Evolutionary conservation across 2,113 vertebrate species (phyloP), one percentile per base, ranked within the genome.

Genomic region (Pelecanus crispus): DNA sequence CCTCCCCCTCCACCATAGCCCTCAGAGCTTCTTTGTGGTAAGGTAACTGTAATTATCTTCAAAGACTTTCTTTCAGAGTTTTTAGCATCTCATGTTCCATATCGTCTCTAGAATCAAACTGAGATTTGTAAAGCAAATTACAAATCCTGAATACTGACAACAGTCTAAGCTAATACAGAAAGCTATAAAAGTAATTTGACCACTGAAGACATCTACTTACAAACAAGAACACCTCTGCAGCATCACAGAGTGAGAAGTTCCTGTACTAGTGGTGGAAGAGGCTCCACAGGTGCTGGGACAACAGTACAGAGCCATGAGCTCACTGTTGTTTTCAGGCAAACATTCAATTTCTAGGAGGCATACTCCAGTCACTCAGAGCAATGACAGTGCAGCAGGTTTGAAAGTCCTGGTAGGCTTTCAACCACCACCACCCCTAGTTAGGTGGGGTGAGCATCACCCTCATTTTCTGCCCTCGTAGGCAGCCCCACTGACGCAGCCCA

Each of bases 1-100:
- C n/a, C n/a, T n/a, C n/a, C n/a, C n/a, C n/a, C n/a, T n/a, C n/a
- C n/a, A n/a, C n/a, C 88, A 32, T 86, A 96, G 92, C 90, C 58
- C 88, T 95, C 93, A 91, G 86, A 97, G 93, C 81, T 12, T 73
- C 80, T 95, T 96, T 89, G 88, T 86, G 45, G 95, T 94, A 95
- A 94, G 84, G 90, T 93, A 96, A 71, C 90, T 95, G 73, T 74
- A 97, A 97, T 97, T 97, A 97, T 95, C 95, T 97, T 97, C 87
- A 88, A 97, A 98, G 93, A 92, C 70, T 97, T 96, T 92, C 82
- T 96, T 93, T 94, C 97, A 80, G 86, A 84, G 94, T 94, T 97
- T 96, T 97, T 92, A 95, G 84, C 91, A 91, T 78, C 78, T 95
- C 31, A 13, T 8, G 1, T 84, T 94, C 63, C 92, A 63, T 78